These are phyloP conservation scores for Actenoides hombroni DNA, from an alignment of 2,113 vertebrate genomes.

Conservation along the genomic window DNA sequence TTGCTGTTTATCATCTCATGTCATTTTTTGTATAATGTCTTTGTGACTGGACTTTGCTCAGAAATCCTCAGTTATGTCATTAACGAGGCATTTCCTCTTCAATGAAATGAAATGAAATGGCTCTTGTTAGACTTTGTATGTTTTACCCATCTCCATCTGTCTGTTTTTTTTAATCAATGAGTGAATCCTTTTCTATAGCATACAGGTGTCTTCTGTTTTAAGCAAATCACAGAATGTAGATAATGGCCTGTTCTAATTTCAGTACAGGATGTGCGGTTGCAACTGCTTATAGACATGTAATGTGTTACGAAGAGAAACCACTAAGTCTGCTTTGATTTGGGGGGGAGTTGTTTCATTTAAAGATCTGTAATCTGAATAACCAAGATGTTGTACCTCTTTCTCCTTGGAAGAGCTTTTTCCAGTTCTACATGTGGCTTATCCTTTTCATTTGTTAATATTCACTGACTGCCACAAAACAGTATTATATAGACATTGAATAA, in stretches of 20 bases:
- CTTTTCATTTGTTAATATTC: not conserved
- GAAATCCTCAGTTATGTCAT: constrained; percentile 41
- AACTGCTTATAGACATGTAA: not conserved
- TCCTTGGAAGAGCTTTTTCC: not conserved
- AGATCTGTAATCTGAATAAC: not conserved
- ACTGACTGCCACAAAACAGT: not conserved
- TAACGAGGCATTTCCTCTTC: constrained; percentile 45
- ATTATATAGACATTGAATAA: not conserved
- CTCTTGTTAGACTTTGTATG: constrained; percentile 1
- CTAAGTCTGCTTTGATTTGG: not conserved
- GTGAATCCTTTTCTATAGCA: constrained; percentile 27
- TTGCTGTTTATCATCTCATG: not conserved
- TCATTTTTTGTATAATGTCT: not conserved
- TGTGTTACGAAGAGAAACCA: not conserved
- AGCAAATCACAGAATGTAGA: not conserved
- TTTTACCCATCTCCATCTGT: constrained; percentile 41
- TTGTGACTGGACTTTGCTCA: not conserved
- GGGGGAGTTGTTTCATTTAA: not conserved
- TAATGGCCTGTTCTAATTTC: constrained; percentile 32
- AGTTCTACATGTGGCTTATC: not conserved
- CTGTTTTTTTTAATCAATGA: constrained; percentile 26
- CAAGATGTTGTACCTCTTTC: not conserved
- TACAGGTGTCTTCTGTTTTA: constrained; percentile 45
- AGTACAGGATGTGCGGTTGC: not conserved
- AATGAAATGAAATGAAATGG: constrained; percentile 47